These are phyloP conservation scores for Lottia gigantea DNA, from an alignment of 2,888 invertebrate species.

Conservation along the genomic window DNA sequence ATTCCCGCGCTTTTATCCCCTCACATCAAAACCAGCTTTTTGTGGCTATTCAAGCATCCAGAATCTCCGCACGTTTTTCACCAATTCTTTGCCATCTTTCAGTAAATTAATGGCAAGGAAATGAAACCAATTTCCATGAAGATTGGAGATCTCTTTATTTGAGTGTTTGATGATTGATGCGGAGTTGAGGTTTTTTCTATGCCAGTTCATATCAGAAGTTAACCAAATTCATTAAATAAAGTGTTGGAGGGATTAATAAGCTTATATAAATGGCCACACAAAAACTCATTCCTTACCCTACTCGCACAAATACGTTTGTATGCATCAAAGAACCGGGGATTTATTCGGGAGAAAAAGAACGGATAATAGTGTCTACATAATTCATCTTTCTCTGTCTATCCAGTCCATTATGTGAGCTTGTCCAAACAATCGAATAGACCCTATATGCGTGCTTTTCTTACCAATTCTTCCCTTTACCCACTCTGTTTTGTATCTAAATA, in stretches of 20 bases:
- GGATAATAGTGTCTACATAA: conserved; percentile 6
- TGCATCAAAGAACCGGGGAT: conserved; percentile 6
- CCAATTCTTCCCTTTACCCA: background rate
- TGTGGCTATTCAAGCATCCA: conserved; percentile 1
- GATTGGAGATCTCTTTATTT: conserved; percentile 2
- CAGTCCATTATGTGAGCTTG: background rate
- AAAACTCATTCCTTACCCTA: conserved; percentile 1
- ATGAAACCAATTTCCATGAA: conserved; percentile 8
- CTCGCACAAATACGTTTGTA: background rate
- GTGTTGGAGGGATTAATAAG: conserved; percentile 1
- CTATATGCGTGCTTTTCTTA: conserved; percentile 1
- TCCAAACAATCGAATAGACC: conserved; percentile 1
- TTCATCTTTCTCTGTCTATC: conserved; percentile 4
- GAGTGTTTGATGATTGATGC: background rate
- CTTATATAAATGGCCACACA: background rate
- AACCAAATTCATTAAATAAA: conserved; percentile 8
- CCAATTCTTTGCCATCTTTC: conserved; percentile 7
- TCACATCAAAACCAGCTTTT: conserved; percentile 7
- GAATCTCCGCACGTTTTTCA: conserved; percentile 2
- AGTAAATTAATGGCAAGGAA: conserved; percentile 8
- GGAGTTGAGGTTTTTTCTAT: background rate
- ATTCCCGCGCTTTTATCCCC: conserved; percentile 5
- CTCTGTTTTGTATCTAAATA: background rate
- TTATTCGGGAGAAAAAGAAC: background rate
- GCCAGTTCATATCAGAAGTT: background rate